These are phyloP conservation scores for Tragulus kanchil DNA, from an alignment of 2,113 vertebrate species.

Conservation along the genomic window DNA sequence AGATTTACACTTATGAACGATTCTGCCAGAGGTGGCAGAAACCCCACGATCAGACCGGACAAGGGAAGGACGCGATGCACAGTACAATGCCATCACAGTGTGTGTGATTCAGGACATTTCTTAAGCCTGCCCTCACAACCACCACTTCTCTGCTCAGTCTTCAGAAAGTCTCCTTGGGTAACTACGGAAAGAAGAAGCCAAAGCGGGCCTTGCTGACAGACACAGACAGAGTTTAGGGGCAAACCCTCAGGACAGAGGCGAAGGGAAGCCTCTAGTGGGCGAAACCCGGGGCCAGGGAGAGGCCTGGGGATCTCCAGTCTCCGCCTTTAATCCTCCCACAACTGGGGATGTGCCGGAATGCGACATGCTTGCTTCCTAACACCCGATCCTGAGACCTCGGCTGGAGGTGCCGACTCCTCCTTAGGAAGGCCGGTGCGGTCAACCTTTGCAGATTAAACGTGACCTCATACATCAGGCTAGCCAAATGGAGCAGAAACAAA, in stretches of 20 bases:
- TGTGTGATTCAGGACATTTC: fast-evolving
- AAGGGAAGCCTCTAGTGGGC: neutral
- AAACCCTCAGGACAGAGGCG: neutral
- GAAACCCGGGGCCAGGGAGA: too few species aligned
- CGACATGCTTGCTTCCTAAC: neutral
- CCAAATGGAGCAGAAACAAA: neutral
- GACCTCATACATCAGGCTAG: neutral
- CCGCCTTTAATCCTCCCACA: neutral
- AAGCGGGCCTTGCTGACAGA: neutral
- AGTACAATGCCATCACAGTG: too few species aligned
- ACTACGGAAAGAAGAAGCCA: neutral
- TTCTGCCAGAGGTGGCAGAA: neutral
- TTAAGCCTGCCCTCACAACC: fast-evolving
- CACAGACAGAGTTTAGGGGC: neutral
- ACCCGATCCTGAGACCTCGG: neutral
- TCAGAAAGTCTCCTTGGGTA: neutral
- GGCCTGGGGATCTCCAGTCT: neutral
- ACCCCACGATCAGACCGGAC: neutral
- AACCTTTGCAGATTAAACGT: neutral
- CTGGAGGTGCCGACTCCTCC: neutral
- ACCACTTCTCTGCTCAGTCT: neutral
- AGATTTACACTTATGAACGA: neutral
- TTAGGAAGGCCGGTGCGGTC: neutral
- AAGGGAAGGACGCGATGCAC: fast-evolving
- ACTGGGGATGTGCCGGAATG: neutral